These are phyloP conservation scores for Ia io DNA, from an alignment of 2,113 vertebrate genomes.

Conservation along the genomic window DNA sequence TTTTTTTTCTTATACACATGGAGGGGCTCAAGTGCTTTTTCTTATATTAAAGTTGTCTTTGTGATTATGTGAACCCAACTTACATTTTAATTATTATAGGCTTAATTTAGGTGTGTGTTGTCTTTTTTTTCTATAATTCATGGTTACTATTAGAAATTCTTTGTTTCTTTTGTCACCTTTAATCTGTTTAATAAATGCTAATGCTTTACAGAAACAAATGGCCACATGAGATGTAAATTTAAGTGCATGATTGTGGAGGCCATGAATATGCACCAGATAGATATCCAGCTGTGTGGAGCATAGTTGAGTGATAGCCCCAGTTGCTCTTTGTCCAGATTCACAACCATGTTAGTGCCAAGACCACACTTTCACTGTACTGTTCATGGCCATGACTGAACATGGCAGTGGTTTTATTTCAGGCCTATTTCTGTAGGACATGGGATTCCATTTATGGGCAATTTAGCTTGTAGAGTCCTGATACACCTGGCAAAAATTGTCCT, in stretches of 20 bases:
- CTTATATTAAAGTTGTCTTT: not conserved
- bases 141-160: not conserved
- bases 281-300: not conserved
- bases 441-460: not conserved
- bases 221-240: not conserved
- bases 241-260: not conserved
- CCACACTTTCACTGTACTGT: not conserved
- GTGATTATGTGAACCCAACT: not conserved
- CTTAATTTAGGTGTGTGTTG: not conserved
- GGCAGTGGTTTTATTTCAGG: not conserved
- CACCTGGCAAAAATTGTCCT: not conserved
- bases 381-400: not conserved
- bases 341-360: not conserved
- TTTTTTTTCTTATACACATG: not conserved
- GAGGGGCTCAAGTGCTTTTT: not conserved
- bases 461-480: not conserved
- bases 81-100: not conserved
- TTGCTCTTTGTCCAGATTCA: not conserved
- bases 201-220: not conserved
- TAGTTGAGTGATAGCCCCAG: not conserved
- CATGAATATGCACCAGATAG: not conserved
- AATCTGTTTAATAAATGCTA: not conserved
- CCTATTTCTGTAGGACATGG: not conserved
- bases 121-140: not conserved
- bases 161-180: not conserved